Conservation (phyloP, 1,140 invertebrate genomes). For the Drosophila cardini region DNA sequence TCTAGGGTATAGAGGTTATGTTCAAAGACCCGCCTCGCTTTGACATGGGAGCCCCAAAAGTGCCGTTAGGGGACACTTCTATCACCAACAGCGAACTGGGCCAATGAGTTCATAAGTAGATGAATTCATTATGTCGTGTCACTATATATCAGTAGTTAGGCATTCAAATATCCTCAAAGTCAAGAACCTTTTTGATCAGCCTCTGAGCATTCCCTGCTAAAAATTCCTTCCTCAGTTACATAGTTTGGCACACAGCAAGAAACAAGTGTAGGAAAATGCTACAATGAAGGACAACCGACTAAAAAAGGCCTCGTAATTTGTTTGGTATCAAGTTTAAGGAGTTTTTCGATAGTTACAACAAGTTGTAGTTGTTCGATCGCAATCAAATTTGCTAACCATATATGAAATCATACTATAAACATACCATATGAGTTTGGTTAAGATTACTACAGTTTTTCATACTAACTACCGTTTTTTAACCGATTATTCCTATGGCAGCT, state of each 20-base stretch:
- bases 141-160: slow-evolving; percentile 13
- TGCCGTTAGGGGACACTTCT: slow-evolving; percentile 30
- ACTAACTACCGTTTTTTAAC: too few relatives aligned
- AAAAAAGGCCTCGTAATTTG: too few relatives aligned
- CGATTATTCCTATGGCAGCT: too few relatives aligned
- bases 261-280: slow-evolving; percentile 1
- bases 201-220: neutral
- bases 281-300: too few relatives aligned
- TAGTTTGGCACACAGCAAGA: neutral
- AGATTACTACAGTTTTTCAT: too few relatives aligned
- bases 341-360: too few relatives aligned
- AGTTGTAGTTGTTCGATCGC: too few relatives aligned
- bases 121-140: slow-evolving; percentile 29
- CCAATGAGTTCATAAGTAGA: slow-evolving; percentile 32
- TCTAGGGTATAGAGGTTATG: slow-evolving; percentile 2
- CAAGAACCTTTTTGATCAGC: slow-evolving; percentile 15
- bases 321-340: too few relatives aligned
- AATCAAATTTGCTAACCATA: too few relatives aligned
- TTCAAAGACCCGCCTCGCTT: slow-evolving; percentile 3
- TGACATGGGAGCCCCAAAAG: slow-evolving; percentile 34
- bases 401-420: too few relatives aligned
- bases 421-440: too few relatives aligned
- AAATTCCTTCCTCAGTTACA: slow-evolving; percentile 6
- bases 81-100: slow-evolving; percentile 27
- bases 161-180: slow-evolving; percentile 1